phyloP scores from a whole-genome alignment of 2,888 invertebrate species.

The Aproaerema taeniolella region DNA sequence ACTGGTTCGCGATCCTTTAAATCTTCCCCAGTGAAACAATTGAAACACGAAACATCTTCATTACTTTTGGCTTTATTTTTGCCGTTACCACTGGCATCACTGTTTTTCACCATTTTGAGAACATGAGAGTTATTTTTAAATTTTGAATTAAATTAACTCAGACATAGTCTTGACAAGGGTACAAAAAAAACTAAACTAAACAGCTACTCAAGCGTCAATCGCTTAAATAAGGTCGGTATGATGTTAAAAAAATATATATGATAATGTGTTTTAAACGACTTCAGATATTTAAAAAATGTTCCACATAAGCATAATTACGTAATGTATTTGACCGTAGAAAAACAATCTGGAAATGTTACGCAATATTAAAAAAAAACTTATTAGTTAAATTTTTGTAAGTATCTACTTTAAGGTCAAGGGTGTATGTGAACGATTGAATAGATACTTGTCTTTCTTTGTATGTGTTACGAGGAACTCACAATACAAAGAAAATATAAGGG shows the following conservation, averaged over 20 bases:
- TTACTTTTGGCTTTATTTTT: conserved; percentile 25
- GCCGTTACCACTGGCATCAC: conserved; percentile 18
- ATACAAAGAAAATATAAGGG: too few relatives aligned
- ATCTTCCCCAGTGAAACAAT: conserved; percentile 47
- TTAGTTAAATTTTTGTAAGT: too few relatives aligned
- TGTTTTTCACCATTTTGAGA: conserved; percentile 21
- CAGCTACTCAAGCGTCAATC: conserved; percentile 27
- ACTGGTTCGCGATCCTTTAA: conserved; percentile 32
- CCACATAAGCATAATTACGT: conserved; percentile 22
- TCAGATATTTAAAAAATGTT: conserved; percentile 34
- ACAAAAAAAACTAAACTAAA: too few relatives aligned
- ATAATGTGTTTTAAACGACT: conserved; percentile 54
- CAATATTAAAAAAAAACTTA: conserved; percentile 3
- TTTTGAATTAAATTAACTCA: too few relatives aligned
- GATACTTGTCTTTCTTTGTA: too few relatives aligned
- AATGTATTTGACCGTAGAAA: conserved; percentile 18
- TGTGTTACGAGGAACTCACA: too few relatives aligned
- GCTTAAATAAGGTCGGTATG: conserved; percentile 46
- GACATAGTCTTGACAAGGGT: too few relatives aligned
- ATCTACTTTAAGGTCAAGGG: too few relatives aligned
- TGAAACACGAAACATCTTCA: conserved; percentile 52
- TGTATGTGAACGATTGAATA: too few relatives aligned
- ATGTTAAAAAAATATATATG: conserved; percentile 25
- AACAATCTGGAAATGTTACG: conserved; percentile 5
- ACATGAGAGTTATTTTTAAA: too few relatives aligned